phyloP scores from a whole-genome alignment of 2,888 invertebrate species.

The Ctena decussata region DNA sequence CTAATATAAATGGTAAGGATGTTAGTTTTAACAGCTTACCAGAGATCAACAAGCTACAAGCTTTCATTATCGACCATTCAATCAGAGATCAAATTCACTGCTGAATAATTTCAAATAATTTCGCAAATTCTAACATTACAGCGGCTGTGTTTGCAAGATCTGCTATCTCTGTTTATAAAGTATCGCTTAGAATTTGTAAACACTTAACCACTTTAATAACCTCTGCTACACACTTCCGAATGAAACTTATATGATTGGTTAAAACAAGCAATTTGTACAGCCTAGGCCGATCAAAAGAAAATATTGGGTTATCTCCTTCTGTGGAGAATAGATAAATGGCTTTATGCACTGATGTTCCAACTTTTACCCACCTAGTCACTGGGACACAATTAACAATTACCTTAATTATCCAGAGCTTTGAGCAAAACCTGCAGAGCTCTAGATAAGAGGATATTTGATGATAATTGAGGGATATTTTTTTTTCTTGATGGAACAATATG shows the following conservation, averaged over 20 bases:
- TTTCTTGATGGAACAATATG: no score
- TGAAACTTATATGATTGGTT: conserved; percentile 20
- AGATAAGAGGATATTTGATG: no score
- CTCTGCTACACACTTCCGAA: not conserved
- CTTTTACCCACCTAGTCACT: no score
- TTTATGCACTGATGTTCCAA: no score
- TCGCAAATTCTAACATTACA: conserved; percentile 44
- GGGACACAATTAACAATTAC: no score
- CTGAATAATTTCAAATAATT: conserved; percentile 43
- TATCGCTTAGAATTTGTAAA: conserved; percentile 6
- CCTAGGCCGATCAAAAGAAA: not conserved
- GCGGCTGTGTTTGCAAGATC: conserved; percentile 14
- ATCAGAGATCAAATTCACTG: conserved; percentile 16
- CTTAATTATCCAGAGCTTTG: no score
- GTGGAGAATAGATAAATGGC: no score
- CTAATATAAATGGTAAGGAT: no score
- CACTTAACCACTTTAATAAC: conserved; percentile 2
- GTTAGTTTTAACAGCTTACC: not conserved
- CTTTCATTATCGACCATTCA: not conserved
- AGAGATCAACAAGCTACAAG: not conserved
- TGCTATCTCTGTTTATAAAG: conserved; percentile 4
- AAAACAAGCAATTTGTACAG: conserved; percentile 7
- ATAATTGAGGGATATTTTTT: no score
- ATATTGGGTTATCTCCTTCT: not conserved
- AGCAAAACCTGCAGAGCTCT: no score